Evolutionary conservation across 2,888 invertebrate species (phyloP), one percentile per base, ranked within the genome.

Genomic region (Ochropleura leucogaster): DNA sequence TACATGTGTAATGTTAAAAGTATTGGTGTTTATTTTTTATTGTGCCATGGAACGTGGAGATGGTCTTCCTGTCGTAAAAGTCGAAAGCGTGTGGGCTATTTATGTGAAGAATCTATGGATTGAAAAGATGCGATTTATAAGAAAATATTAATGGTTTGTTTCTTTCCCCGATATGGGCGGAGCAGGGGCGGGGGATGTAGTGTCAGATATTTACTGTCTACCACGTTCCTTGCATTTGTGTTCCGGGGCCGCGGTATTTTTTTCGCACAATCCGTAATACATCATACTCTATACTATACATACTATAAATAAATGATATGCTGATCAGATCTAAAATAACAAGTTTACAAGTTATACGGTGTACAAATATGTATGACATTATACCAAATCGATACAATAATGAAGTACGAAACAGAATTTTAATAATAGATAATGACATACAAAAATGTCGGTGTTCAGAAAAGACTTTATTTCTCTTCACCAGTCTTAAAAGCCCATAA

Each of bases 1-100:
- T 73, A 68, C 80, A 77, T 63, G 80, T 83, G 82, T 85, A 70
- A 81, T 60, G 40, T 70, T 72, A 63, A 76, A 82, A 57, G 51
- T 62, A 75, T 83, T 76, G 60, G 59, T 84, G 82, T 81, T 83
- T 84, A 76, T 79, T 85, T 62, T 85, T 85, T 78, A 83, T 74
- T 68, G 59, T 69, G 65, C 64, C 74, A 53, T 16, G n/a, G 59
- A 55, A 53, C 42, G 53, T 40, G 53, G 46, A 80, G 47, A 46
- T 30, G 12, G 64, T 62, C 67, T 79, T 83, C 81, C 82, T 72
- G 84, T 84, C 62, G n/a, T 84, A 80, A 82, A 82, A 46, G 6
- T 68, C 7, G 57, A 80, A 55, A 62, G 72, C 60, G n/a, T 62
- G 51, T 10, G 49, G 20, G 42, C 42, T 63, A 63, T 79, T 72